Percentiles rank a stretch among this genome's conserved stretches.
Conservation (phyloP, 2,888 invertebrate species). For the Oscheius sp. region DNA sequence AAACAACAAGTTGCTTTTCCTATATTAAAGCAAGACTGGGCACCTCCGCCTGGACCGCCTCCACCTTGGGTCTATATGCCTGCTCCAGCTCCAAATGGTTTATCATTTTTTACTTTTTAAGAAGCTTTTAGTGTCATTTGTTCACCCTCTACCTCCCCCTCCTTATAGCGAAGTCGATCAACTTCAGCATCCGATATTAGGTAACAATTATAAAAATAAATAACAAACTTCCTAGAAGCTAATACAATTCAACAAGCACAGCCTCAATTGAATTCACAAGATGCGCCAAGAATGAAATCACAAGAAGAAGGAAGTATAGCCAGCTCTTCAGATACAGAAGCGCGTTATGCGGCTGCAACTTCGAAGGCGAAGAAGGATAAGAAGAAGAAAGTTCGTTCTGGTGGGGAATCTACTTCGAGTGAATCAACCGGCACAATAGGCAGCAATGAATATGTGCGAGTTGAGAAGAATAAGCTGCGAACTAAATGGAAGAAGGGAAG, state of each 20-base stretch:
- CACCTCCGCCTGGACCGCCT: background rate
- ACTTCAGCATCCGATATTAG: background rate
- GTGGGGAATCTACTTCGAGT: background rate
- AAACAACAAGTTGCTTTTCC: background rate
- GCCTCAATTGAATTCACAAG: background rate
- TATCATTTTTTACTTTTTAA: no score
- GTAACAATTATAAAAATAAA: background rate
- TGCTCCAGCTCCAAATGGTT: no score
- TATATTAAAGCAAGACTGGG: background rate
- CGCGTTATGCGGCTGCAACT: background rate
- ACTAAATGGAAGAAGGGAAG: constrained; percentile 9
- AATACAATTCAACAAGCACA: background rate
- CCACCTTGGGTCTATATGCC: no score
- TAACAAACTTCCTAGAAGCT: background rate
- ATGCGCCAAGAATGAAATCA: background rate
- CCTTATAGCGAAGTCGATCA: constrained; percentile 13
- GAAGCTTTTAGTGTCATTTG: no score
- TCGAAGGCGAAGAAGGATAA: background rate
- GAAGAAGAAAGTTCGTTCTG: background rate
- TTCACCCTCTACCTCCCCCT: no score
- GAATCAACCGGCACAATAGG: constrained; percentile 4
- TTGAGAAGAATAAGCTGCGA: constrained; percentile 25
- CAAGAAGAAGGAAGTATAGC: background rate
- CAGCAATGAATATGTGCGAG: constrained; percentile 18
- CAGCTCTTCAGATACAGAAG: constrained; percentile 4